phyloP scores from a whole-genome alignment of 2,888 invertebrate genomes.

The Axea sp. region DNA sequence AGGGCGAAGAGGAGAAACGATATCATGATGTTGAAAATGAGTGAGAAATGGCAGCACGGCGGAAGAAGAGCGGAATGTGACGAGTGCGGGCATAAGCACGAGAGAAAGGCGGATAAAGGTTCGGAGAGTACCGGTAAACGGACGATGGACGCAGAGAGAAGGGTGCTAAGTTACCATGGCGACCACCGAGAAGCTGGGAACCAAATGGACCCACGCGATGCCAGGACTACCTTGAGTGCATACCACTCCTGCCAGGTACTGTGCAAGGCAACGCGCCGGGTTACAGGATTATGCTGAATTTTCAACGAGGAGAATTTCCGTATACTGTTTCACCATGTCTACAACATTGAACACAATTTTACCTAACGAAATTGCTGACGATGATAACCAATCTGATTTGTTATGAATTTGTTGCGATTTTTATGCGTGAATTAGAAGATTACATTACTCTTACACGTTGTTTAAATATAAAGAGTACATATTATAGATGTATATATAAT shows the following conservation, averaged over 20 bases:
- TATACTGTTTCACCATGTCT: conserved; percentile 36
- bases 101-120: conserved; percentile 48
- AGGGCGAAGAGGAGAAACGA: conserved; percentile 34
- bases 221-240: conserved; percentile 60
- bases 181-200: conserved; percentile 64
- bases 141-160: conserved; percentile 58
- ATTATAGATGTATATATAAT: too few relatives aligned
- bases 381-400: conserved; percentile 44
- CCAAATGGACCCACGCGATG: conserved; percentile 65
- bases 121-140: conserved; percentile 46
- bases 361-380: conserved; percentile 43
- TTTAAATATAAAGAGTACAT: too few relatives aligned
- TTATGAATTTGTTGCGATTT: neutral
- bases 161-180: conserved; percentile 65
- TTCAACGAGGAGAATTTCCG: conserved; percentile 51
- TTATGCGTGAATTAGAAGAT: conserved; percentile 4
- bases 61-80: conserved; percentile 21
- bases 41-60: conserved; percentile 24
- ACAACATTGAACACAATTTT: conserved; percentile 43
- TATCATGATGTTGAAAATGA: conserved; percentile 23
- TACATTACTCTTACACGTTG: too few relatives aligned
- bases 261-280: conserved; percentile 40
- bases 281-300: conserved; percentile 60
- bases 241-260: conserved; percentile 53
- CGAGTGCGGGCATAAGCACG: conserved; percentile 52